Base-by-base conservation (phyloP, 2,888 invertebrate genomes). In the Pachliopta kotzebuea region DNA sequence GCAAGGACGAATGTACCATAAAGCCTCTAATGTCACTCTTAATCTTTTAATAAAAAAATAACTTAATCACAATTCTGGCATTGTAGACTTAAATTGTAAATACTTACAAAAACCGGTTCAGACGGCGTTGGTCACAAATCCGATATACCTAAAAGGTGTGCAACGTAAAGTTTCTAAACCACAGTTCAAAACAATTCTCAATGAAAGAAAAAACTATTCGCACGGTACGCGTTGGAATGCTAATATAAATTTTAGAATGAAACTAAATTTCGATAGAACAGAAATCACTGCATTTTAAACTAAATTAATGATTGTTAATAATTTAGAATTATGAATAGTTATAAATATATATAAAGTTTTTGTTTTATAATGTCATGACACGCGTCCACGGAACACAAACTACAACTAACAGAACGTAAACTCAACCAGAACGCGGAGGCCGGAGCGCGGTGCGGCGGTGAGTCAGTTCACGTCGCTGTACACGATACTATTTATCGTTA, bases 41-140 rank as follows among this genome's bases (percentile, higher is more conserved):
- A 29, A 29, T 7, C 7, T 29, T 7, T 29, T 1, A 29, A 7
- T 29, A 29, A 29, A 29, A 29, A 29, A 7, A 29, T 29, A 11
- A 9, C 11, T 8, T 11, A 2, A 26, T 26, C 26, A 26, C 6
- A 26, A 26, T 31, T 1, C 14, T 11, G 14, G 14, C 37, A 37
- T 3, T 37, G 37, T 14, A 37, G 14, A 14, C 14, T 37, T 37
- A 14, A 14, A 37, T 11, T 9, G 56, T 52, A 62, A 26, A n/a
- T 65, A 58, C 65, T 65, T 57, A 65, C 65, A 31, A 17, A 61
- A 65, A 65, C 65, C 65, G 65, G 65, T 65, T 50, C 26, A 31
- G 18, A 29, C 24, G 54, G 61, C 61, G 61, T 57, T 31, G 24
- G 14, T 42, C 53, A 58, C 52, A 56, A 65, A 65, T 65, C 65